phyloP scores from a whole-genome alignment of 2,113 vertebrate species.

The Hemichromis elongatus region DNA sequence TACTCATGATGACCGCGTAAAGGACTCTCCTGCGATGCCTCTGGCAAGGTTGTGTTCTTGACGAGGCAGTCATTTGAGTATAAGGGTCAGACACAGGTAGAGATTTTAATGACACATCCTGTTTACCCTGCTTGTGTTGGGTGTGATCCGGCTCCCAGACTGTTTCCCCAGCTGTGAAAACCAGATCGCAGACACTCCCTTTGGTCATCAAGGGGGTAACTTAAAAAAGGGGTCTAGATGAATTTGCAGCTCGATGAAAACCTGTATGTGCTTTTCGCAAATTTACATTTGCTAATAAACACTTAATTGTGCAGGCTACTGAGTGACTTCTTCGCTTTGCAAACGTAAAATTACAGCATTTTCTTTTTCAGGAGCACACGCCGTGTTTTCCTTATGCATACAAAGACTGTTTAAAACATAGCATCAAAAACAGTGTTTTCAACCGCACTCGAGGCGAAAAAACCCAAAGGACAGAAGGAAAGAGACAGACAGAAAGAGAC shows the following conservation, averaged over 20 bases:
- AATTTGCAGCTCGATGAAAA: neutral
- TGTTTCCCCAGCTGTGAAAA: constrained; percentile 50
- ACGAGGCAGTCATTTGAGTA: constrained; percentile 12
- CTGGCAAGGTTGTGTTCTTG: constrained; percentile 26
- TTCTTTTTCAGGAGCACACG: neutral
- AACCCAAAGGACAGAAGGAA: constrained; percentile 14
- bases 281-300: neutral
- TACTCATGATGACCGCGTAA: neutral
- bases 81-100: constrained; percentile 53
- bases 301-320: rapidly evolving
- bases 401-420: constrained; percentile 1
- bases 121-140: constrained; percentile 79
- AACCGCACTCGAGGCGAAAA: constrained; percentile 13
- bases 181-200: constrained; percentile 9
- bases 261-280: rapidly evolving
- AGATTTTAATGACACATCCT: constrained; percentile 80
- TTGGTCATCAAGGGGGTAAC: neutral
- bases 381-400: neutral
- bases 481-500: constrained; percentile 8
- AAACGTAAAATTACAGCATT: neutral
- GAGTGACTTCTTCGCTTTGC: neutral
- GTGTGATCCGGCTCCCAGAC: constrained; percentile 70
- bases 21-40: neutral
- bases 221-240: neutral
- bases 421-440: constrained; percentile 3